A percentile compares a stretch with the other conserved stretches of the same genome.
Evolutionary conservation across 2,888 invertebrate species (phyloP).

Genomic region (Rugalucina vietnamica): DNA sequence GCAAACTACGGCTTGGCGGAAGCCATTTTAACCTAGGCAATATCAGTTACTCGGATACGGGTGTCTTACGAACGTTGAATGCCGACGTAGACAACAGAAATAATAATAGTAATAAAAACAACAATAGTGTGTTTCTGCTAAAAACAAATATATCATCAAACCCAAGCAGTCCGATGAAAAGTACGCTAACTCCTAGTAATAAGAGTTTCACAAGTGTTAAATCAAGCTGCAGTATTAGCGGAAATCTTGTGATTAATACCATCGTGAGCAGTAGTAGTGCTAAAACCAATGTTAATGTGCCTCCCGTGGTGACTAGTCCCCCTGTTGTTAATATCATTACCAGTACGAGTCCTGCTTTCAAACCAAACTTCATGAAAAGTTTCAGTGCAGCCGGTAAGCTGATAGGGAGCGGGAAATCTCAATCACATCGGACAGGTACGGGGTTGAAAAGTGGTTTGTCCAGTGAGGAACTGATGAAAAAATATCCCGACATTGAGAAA

Average conservation of each 20-base stretch:
- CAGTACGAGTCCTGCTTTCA: neutral
- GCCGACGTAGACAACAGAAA: conserved; percentile 41
- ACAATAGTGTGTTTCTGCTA: neutral
- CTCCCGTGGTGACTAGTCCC: neutral
- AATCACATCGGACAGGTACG: neutral
- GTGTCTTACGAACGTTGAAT: conserved; percentile 44
- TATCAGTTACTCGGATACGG: conserved; percentile 52
- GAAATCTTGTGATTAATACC: conserved; percentile 4
- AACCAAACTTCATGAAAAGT: conserved; percentile 5
- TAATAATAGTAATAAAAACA: conserved; percentile 37
- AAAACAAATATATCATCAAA: neutral
- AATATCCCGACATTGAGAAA: conserved; percentile 58
- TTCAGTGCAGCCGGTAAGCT: neutral
- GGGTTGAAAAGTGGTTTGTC: conserved; percentile 7
- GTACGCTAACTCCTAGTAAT: neutral
- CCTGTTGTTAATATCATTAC: neutral
- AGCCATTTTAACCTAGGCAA: conserved; percentile 56
- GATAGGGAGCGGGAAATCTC: neutral
- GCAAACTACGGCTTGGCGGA: conserved; percentile 34
- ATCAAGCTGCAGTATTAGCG: conserved; percentile 9
- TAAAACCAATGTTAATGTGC: neutral
- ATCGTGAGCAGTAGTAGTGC: neutral
- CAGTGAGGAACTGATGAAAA: conserved; percentile 45
- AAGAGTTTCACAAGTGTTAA: conserved; percentile 5
- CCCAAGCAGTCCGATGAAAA: neutral